Percentiles rank a stretch among this genome's conserved stretches.
phyloP scores from a whole-genome alignment of 2,113 vertebrate genomes.

The Phylloscopus trochilus region DNA sequence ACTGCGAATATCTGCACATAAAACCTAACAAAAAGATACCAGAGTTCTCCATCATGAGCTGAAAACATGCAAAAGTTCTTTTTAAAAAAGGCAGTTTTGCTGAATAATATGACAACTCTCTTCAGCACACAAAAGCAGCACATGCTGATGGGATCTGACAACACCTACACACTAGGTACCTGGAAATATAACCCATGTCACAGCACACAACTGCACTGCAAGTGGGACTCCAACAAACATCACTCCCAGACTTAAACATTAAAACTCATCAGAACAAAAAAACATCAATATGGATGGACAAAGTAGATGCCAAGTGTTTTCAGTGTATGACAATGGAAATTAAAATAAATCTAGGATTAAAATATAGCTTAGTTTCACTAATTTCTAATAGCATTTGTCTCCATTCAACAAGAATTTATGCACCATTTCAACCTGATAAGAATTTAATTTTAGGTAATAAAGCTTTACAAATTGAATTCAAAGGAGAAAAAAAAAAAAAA shows the following conservation, averaged over 20 bases:
- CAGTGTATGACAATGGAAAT: background rate
- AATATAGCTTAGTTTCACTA: constrained; percentile 26
- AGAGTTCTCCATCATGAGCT: background rate
- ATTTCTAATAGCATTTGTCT: constrained; percentile 49
- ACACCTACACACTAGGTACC: background rate
- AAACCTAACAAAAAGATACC: background rate
- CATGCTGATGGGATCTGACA: background rate
- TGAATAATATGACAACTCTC: background rate
- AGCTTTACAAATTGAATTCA: constrained; percentile 57
- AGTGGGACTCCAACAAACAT: background rate
- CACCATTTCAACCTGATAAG: constrained; percentile 50
- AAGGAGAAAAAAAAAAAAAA: background rate
- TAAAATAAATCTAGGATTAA: constrained; percentile 57
- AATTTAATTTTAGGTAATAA: constrained; percentile 64
- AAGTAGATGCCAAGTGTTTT: background rate
- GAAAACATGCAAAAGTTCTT: background rate
- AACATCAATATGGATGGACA: background rate
- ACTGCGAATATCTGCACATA: background rate
- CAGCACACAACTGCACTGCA: background rate
- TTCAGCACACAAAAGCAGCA: background rate
- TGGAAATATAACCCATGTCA: background rate
- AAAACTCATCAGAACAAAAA: background rate
- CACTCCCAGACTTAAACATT: background rate
- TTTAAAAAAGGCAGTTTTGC: background rate
- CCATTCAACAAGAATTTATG: constrained; percentile 51